These are phyloP conservation scores for Priocnemis perturbator DNA, from an alignment of 2,888 invertebrate species.

Conservation along the genomic window DNA sequence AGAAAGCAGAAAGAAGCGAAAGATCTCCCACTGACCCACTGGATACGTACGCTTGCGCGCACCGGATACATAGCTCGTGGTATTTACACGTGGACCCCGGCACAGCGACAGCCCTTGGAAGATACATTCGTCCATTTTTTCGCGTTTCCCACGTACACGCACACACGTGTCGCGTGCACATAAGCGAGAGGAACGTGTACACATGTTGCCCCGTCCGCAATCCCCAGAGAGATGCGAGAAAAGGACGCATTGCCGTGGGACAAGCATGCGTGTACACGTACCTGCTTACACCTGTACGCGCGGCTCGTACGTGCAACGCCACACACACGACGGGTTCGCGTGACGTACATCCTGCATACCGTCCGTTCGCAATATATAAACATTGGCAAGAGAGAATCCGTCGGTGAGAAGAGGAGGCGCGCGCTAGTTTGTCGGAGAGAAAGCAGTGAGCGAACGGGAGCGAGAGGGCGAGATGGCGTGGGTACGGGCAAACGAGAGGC, in stretches of 20 bases:
- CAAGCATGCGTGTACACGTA: slow-evolving; percentile 3
- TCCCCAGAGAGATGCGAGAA: too few relatives aligned
- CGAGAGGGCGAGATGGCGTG: slow-evolving; percentile 14
- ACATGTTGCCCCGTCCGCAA: slow-evolving; percentile 14
- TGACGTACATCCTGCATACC: slow-evolving; percentile 53
- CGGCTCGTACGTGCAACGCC: background rate
- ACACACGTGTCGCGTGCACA: slow-evolving; percentile 29
- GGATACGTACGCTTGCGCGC: slow-evolving; percentile 51
- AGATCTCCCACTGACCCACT: slow-evolving; percentile 59
- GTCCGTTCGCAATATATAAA: slow-evolving; percentile 50
- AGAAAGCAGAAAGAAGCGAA: slow-evolving; percentile 31
- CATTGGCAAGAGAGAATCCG: slow-evolving; percentile 37
- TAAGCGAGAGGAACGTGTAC: background rate
- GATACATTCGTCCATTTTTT: slow-evolving; percentile 58
- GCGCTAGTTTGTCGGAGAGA: slow-evolving; percentile 21
- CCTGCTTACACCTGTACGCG: slow-evolving; percentile 24
- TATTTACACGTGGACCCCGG: slow-evolving; percentile 43
- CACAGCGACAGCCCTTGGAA: slow-evolving; percentile 43
- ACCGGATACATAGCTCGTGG: slow-evolving; percentile 30
- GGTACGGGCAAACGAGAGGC: background rate
- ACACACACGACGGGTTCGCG: background rate
- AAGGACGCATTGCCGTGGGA: slow-evolving; percentile 9
- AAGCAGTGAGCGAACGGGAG: slow-evolving; percentile 3
- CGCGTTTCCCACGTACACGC: slow-evolving; percentile 34
- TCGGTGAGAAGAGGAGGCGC: slow-evolving; percentile 9